Base-by-base conservation (phyloP, 2,113 vertebrate species). In the Noctilio leporinus region DNA sequence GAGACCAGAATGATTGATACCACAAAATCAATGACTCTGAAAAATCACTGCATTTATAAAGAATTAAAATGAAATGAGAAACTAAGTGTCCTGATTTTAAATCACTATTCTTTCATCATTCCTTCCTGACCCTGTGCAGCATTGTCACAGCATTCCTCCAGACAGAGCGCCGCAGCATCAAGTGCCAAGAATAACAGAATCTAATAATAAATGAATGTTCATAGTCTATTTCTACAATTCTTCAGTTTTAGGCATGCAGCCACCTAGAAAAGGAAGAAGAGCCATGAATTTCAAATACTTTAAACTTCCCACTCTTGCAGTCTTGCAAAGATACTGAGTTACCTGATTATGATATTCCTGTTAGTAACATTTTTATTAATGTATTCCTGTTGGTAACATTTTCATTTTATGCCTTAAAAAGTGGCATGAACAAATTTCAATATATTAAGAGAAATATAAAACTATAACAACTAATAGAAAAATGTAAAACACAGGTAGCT, bases 401-500 rank as follows among this genome's bases (percentile, higher is more conserved):
- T 96, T 93, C 89, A 95, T 95, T 96, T 96, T 78, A 85, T n/a
- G 76, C 95, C 49, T 85, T 43, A 45, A 67, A 97, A 95, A 83
- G 75, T 87, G 75, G 65, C 90, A 96, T 73, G 55, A 95, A 96
- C 51, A 97, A 89, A 96, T 96, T 93, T 96, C 53, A 69, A n/a
- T 51, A 62, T 76, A 95, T 93, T 96, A 96, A 81, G 55, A 92
- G 86, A 96, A 88, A 94, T 93, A 90, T 93, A 94, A 93, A 96
- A 82, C 38, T 93, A 75, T 70, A 93, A 83, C 78, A 89, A 88
- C 93, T 75, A 77, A 94, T 64, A 95, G 89, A 94, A 94, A 97
- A 95, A 90, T 78, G 38, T 95, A 97, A 97, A 97, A 95, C 90
- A 92, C 43, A 94, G 49, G 64, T 87, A 94, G 43, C 73, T 96